Percentiles rank a stretch among this genome's conserved stretches.
Conservation (phyloP, 2,113 vertebrate genomes). For the Rhineura floridana region DNA sequence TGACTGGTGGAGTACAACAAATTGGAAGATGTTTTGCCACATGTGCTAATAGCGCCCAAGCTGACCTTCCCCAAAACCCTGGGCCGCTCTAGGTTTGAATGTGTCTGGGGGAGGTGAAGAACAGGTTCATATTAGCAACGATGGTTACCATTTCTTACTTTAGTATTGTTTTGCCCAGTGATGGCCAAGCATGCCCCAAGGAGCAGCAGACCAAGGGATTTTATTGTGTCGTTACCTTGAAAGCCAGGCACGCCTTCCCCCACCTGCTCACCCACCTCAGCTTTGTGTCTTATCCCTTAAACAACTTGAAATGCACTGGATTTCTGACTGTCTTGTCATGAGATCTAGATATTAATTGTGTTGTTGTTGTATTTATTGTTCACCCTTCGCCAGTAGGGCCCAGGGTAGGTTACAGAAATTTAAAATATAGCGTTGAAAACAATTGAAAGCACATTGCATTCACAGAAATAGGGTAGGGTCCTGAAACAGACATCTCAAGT, state of each 20-base stretch:
- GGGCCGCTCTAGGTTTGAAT: neutral
- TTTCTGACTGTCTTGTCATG: neutral
- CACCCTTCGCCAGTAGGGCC: no score
- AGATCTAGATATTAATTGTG: neutral
- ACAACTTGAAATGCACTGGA: neutral
- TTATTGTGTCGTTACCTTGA: neutral
- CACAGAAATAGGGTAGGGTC: no score
- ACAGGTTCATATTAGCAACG: slow-evolving; percentile 7
- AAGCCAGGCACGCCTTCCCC: neutral
- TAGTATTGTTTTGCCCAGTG: slow-evolving; percentile 14
- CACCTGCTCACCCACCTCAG: no score
- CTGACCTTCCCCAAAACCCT: slow-evolving; percentile 60
- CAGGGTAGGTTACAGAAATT: no score
- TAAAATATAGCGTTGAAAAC: no score
- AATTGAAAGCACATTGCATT: no score
- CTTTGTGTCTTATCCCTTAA: neutral
- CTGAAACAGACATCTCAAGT: no score
- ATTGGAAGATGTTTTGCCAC: slow-evolving; percentile 62
- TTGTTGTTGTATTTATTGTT: no score
- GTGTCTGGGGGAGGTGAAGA: no score
- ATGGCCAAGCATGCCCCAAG: neutral
- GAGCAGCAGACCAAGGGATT: neutral
- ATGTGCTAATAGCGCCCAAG: slow-evolving; percentile 13
- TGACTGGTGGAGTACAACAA: neutral
- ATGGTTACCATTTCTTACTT: no score